Percentiles rank a stretch among this genome's conserved stretches.
These are phyloP conservation scores for Hystrix cristata DNA, from an alignment of 2,113 vertebrate species.

Conservation along the genomic window DNA sequence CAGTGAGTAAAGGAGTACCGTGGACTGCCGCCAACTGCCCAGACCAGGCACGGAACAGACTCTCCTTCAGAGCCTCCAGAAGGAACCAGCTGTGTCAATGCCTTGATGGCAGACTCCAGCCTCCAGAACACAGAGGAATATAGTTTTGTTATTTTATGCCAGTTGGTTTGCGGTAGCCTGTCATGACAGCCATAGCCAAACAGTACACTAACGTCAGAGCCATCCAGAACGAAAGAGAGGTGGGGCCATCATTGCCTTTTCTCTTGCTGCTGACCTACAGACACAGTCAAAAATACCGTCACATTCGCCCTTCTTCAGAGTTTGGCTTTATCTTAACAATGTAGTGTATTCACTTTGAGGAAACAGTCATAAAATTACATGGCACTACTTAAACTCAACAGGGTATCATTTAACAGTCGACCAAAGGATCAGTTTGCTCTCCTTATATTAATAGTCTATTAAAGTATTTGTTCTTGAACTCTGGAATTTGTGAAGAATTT, in stretches of 20 bases:
- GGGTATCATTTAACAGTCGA: neutral
- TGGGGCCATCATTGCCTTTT: neutral
- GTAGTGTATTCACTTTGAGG: neutral
- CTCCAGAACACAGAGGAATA: neutral
- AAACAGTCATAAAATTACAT: neutral
- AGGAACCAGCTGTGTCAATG: neutral
- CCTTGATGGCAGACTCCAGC: neutral
- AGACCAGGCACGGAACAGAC: neutral
- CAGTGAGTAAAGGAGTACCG: neutral
- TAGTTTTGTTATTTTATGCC: neutral
- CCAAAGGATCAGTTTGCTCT: slow-evolving; percentile 15
- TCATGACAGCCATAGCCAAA: neutral
- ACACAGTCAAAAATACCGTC: neutral
- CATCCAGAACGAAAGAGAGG: neutral
- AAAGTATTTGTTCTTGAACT: slow-evolving; percentile 60
- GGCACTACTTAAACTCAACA: slow-evolving; percentile 33
- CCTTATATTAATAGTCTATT: slow-evolving; percentile 59
- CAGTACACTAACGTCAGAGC: neutral
- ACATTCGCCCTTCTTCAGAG: neutral
- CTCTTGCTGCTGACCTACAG: neutral
- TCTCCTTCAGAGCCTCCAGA: neutral
- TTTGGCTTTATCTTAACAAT: slow-evolving; percentile 29
- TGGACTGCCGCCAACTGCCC: neutral
- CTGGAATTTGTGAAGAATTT: slow-evolving; percentile 58
- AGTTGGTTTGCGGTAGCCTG: neutral